These are phyloP conservation scores for Bombycilla garrulus DNA, from an alignment of 2,113 vertebrate species.

Conservation along the genomic window DNA sequence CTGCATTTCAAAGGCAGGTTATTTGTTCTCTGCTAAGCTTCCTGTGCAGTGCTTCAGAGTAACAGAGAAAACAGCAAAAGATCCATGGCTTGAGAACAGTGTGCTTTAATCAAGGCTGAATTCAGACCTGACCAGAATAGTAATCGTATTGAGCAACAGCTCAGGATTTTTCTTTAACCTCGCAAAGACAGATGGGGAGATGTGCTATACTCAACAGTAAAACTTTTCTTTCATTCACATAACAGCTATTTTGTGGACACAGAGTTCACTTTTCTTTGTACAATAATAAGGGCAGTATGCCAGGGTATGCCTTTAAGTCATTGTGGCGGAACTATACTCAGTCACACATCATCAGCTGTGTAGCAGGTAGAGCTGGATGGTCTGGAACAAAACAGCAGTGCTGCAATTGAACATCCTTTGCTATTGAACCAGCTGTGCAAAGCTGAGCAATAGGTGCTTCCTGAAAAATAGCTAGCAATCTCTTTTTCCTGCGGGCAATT, in stretches of 20 bases:
- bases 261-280: background rate
- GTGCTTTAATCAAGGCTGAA: slow-evolving; percentile 18
- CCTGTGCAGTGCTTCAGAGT: background rate
- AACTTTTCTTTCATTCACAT: background rate
- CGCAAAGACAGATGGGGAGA: background rate
- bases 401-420: background rate
- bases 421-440: background rate
- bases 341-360: background rate
- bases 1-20: background rate
- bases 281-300: background rate
- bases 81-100: background rate
- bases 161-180: background rate
- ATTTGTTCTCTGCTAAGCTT: background rate
- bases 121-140: background rate
- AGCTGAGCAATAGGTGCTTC: background rate
- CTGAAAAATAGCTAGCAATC: background rate
- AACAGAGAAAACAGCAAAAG: background rate
- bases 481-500: background rate
- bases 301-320: background rate
- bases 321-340: background rate
- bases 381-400: background rate
- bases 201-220: background rate
- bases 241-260: background rate
- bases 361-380: background rate
- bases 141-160: background rate